A percentile compares a stretch with the other conserved stretches of the same genome.
Conservation (phyloP, 2,113 vertebrate species). For the Leucoraja erinaceus region DNA sequence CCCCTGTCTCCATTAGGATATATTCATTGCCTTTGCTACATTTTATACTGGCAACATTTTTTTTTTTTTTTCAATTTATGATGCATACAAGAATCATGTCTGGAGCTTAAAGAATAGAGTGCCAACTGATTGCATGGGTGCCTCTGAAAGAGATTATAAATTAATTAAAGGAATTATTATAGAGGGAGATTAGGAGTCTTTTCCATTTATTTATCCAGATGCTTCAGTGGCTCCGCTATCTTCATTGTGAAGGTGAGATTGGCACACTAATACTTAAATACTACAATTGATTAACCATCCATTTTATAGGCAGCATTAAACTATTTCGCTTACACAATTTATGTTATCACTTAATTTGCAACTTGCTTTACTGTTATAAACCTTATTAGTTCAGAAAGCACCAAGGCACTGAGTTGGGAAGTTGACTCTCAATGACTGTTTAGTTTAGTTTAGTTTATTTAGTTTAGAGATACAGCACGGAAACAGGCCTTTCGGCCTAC, state of each 20-base stretch:
- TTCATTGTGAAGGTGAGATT: not conserved
- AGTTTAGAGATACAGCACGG: too few species aligned
- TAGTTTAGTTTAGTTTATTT: too few species aligned
- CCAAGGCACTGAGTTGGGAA: not conserved
- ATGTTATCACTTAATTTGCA: not conserved
- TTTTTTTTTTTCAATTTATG: not conserved
- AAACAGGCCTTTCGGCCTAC: too few species aligned
- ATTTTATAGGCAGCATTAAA: not conserved
- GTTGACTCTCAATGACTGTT: not conserved
- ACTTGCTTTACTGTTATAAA: not conserved
- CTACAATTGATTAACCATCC: not conserved
- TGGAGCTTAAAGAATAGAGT: not conserved
- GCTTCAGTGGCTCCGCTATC: not conserved
- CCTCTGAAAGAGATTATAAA: not conserved
- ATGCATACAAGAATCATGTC: not conserved
- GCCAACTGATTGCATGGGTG: not conserved
- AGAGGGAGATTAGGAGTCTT: not conserved
- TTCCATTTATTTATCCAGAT: not conserved
- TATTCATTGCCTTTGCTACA: too few species aligned
- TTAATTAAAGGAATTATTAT: not conserved
- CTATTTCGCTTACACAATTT: not conserved
- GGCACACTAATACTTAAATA: too few species aligned
- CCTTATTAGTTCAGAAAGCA: not conserved
- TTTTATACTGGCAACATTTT: not conserved
- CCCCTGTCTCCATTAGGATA: not conserved